A percentile compares a stretch with the other conserved stretches of the same genome.
Conservation (phyloP, 2,113 vertebrate species). For the Tretioscincus oriximinensis region DNA sequence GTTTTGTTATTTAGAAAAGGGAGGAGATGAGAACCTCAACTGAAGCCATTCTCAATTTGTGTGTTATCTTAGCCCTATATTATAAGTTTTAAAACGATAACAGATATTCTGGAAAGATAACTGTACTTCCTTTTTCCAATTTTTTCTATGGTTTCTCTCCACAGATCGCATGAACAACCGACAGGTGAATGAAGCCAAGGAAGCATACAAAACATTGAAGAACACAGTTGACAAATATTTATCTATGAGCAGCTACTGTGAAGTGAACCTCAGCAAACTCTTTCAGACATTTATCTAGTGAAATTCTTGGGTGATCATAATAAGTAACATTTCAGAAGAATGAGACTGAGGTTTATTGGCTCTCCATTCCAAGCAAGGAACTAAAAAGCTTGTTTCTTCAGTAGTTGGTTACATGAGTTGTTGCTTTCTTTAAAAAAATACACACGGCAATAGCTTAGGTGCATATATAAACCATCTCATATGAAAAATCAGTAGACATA, state of each 20-base stretch:
- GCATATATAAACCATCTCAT: not conserved
- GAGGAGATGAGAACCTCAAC: not conserved
- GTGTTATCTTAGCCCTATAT: rapidly evolving
- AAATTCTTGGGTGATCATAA: conserved; percentile 47
- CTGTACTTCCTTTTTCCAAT: not conserved
- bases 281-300: conserved; percentile 67
- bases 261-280: conserved; percentile 92
- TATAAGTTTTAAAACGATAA: not conserved
- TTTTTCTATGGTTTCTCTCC: conserved; percentile 52
- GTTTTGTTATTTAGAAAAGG: not conserved
- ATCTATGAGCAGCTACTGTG: conserved; percentile 85
- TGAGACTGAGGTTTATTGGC: not conserved
- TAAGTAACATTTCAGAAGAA: conserved; percentile 30
- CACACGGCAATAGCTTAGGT: not conserved
- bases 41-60: rapidly evolving
- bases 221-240: conserved; percentile 83
- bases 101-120: rapidly evolving
- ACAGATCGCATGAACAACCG: conserved; percentile 59
- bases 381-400: not conserved
- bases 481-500: conserved; percentile 31
- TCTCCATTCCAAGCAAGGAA: not conserved
- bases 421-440: not conserved
- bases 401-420: not conserved
- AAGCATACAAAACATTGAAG: conserved; percentile 85
- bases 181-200: conserved; percentile 44